Evolutionary conservation across 2,797 vertebrate genomes (phyloP), one percentile per base, ranked within the genome.

Genomic region (Neosilurus mollespiculum): DNA sequence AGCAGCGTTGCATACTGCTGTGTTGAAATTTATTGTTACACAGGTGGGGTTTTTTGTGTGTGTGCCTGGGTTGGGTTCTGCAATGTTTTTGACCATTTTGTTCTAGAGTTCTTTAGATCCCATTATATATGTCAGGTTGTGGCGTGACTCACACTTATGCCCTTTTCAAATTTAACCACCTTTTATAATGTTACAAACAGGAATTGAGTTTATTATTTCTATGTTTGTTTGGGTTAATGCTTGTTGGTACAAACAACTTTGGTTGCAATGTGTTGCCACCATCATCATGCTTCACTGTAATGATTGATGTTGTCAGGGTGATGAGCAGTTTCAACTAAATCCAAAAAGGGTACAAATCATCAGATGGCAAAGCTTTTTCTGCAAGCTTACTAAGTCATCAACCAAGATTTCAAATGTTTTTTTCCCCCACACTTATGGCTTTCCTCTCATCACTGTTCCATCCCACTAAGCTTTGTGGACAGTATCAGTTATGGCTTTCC

Each of bases 11-110:
- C 37, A 30, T 81, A 66, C 15, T 43, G 34, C 37, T 51, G 22
- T 70, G n/a, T 66, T 58, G 75, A 53, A 67, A 71, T 49, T 22
- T 15, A 62, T 76, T 81, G 61, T 34, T 75, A 67, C 65, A n/a
- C 34, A 79, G 12, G 24, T 54, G 43, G 43, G 43, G 43, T 43
- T 43, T 43, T 43, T 43, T 43, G 43, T 43, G 43, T 4, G 43
- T 43, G 43, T 43, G 2, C 30, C 30, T 30, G 30, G 30, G 43
- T 43, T 43, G 43, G 43, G 43, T 43, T 43, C 43, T 2, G 43
- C 43, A 43, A 8, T 72, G 49, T 9, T 54, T 16, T 72, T 4
- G 24, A 26, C 14, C 15, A 6, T 75, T 75, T 56, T 26, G 70
- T 75, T 75, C 30, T 26, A 43, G 70, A 24, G 43, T 12, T 6